Base-by-base conservation (phyloP, 2,888 invertebrate genomes). In the Noctua pronuba region DNA sequence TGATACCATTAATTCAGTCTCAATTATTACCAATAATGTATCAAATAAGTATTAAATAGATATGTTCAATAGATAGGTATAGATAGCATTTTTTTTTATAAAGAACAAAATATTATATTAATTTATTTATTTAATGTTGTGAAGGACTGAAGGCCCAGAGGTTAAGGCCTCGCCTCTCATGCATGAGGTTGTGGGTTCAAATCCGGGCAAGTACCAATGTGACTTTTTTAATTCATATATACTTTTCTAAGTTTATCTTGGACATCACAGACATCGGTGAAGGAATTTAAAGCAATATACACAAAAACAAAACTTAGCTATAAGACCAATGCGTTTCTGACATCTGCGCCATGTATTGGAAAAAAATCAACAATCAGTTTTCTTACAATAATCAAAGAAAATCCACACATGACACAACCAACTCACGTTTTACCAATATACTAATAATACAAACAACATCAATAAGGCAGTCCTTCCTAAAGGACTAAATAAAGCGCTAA, bases 401-500 rank as follows among this genome's bases (percentile, higher is more conserved):
- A n/a, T 28, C 13, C 41, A 13, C 0, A 41, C 38, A 38, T 38
- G 16, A n/a, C 41, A 41, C 2, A 1, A 8, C 18, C 62, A 52
- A 46, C 62, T 70, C 75, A 58, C 76, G 18, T 76, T 77, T 78
- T 2, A 58, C 66, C 60, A 70, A 75, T 85, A 75, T 75, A 82
- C n/a, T 77, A 73, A 75, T 66, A 79, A 68, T 62, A 58, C 66
- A 58, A 76, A 74, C 58, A 76, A 73, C 77, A 84, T 75, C 72
- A 83, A 84, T 82, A 77, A 10, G n/a, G 65, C 70, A 77, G 62
- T 71, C 44, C 21, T 64, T 38, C 24, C n/a, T 65, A 87, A 66
- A 82, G 75, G 75, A 85, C 75, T 28, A 88, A 88, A 83, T 85
- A 49, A 74, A 88, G 67, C 60, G 38, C 28, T 87, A 87, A 86